Evolutionary conservation across 1,140 invertebrate species (phyloP), one percentile per base, ranked within the genome.

Genomic region (Lasaia peninsularis): DNA sequence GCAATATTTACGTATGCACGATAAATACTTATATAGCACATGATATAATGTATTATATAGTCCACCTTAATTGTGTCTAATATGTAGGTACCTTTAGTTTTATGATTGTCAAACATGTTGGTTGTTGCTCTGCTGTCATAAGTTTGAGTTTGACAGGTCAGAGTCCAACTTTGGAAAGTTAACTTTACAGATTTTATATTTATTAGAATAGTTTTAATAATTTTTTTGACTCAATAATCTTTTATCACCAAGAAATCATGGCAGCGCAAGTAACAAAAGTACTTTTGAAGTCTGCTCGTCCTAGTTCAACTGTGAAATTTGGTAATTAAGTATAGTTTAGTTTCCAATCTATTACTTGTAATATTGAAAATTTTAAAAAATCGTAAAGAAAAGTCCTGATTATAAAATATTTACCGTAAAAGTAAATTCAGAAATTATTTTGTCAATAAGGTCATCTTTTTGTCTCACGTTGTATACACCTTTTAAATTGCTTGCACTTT

Each of bases 261-360:
- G 81, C 84, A 66, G 80, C 84, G 14, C 80, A 85, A 66, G 70
- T 87, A 55, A 77, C 84, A 54, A 87, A 82, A 79, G 75, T 73
- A 31, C 65, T 87, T 9, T 34, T 79, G 52, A 84, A 84, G 75
- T 71, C 70, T 9, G 56, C 75, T 60, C 66, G 71, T 60, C 71
- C 71, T 20, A 69, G 68, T 56, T 76, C 81, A n/a, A 77, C 79
- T 16, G 67, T 68, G 50, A 87, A 85, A 63, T 87, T 85, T 69
- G 81, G 84, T 85, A 78, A 65, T 61, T n/a, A n/a, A n/a, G 69
- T 50, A 59, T 12, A 16, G 8, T n/a, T 54, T 34, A 11, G 52
- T 62, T 66, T 65, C 21, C 33, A 6, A 44, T 37, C 49, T 31
- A 12, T 67, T 50, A 32, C 49, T 44, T 57, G 20, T 14, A 44